These are phyloP conservation scores for Drosophila ustulata DNA, from an alignment of 2,888 invertebrate species.

Conservation along the genomic window DNA sequence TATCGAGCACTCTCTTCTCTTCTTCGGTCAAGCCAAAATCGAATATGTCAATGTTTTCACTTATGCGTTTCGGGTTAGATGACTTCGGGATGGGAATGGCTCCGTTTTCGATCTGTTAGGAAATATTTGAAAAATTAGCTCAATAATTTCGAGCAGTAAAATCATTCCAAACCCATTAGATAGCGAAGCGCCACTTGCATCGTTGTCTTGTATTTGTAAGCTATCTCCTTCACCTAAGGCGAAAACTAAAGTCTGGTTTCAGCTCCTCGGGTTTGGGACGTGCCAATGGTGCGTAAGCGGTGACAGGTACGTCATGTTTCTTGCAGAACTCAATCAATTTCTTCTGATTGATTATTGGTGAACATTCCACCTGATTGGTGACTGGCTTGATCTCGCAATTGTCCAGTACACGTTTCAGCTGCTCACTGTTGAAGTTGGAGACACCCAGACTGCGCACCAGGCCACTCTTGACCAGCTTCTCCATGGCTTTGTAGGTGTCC, in stretches of 20 bases:
- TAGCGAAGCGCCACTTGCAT: constrained; percentile 88
- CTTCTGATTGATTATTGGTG: constrained; percentile 90
- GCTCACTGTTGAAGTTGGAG: constrained; percentile 94
- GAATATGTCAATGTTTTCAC: constrained; percentile 87
- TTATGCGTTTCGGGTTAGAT: constrained; percentile 85
- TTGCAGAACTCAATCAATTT: constrained; percentile 89
- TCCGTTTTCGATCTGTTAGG: constrained; percentile 86
- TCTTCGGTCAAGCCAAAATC: constrained; percentile 86
- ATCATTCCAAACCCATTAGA: constrained; percentile 85
- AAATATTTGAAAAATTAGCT: background rate
- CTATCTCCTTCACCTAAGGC: constrained; percentile 86
- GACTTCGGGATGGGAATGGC: constrained; percentile 87
- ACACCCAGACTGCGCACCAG: constrained; percentile 92
- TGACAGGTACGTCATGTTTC: constrained; percentile 87
- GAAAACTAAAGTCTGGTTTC: constrained; percentile 86
- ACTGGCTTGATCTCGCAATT: constrained; percentile 89
- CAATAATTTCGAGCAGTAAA: background rate
- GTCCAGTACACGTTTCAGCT: constrained; percentile 89
- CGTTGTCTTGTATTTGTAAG: constrained; percentile 88
- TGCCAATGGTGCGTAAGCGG: constrained; percentile 91
- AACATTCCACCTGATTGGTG: constrained; percentile 86
- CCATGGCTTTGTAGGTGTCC: constrained; percentile 93
- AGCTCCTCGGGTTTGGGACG: constrained; percentile 85
- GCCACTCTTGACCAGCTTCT: constrained; percentile 89
- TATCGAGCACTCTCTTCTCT: constrained; percentile 86